Evolutionary conservation across 2,888 invertebrate genomes (phyloP).

Genomic region (Heteromurus nitidus): DNA sequence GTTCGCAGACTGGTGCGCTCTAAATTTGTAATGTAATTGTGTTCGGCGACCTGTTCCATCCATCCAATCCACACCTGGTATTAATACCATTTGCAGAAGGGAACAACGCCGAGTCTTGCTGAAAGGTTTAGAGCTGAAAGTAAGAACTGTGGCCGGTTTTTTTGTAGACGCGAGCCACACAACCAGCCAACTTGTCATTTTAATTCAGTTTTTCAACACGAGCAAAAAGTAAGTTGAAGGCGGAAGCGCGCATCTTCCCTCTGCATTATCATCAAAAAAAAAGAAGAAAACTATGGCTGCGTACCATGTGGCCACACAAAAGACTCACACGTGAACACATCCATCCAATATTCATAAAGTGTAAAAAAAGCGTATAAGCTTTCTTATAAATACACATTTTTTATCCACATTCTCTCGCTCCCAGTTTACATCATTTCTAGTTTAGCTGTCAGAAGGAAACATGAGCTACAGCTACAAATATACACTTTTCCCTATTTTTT

Average conservation of each 20-base stretch:
- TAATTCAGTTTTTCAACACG: not conserved
- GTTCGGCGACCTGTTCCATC: not conserved
- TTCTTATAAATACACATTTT: not conserved
- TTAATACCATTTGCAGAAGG: not conserved
- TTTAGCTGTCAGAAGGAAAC: conserved; percentile 1
- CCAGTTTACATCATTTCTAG: conserved; percentile 6
- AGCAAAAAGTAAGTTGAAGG: not conserved
- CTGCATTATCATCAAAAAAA: conserved; percentile 1
- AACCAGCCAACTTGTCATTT: not conserved
- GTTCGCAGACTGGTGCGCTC: too few relatives aligned
- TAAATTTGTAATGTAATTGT: conserved; percentile 17
- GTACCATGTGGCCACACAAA: not conserved
- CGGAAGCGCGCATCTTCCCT: not conserved
- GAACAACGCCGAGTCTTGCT: not conserved
- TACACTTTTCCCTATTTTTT: not conserved
- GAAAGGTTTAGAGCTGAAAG: not conserved
- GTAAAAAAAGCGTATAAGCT: too few relatives aligned
- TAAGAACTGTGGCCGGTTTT: not conserved
- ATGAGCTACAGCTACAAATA: not conserved
- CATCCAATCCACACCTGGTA: not conserved
- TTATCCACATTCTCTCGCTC: not conserved
- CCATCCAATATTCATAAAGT: not conserved
- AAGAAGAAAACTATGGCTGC: too few relatives aligned
- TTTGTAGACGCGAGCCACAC: not conserved
- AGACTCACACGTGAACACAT: not conserved